These are phyloP conservation scores for Anodontia alba DNA, from an alignment of 2,888 invertebrate species.

Conservation along the genomic window DNA sequence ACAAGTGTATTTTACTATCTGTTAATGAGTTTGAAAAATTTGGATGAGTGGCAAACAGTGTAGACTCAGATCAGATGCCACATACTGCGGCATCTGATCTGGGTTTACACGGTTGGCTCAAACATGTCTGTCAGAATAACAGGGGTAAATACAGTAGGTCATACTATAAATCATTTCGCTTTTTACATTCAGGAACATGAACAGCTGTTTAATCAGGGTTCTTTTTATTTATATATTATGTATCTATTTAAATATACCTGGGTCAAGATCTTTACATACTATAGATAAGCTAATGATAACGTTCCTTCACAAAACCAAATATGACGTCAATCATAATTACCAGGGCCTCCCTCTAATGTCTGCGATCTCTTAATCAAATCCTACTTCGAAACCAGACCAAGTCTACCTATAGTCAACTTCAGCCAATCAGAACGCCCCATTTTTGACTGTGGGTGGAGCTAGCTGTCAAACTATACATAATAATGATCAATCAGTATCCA, in stretches of 20 bases:
- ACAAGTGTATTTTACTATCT: no score
- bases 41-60: no score
- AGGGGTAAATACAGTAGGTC: no score
- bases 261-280: constrained; percentile 20
- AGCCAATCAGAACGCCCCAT: constrained; percentile 39
- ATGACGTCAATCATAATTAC: constrained; percentile 13
- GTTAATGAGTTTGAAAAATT: no score
- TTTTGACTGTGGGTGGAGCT: constrained; percentile 24
- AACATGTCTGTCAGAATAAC: no score
- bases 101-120: no score
- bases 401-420: constrained; percentile 20
- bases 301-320: neutral
- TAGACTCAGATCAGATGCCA: no score
- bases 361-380: neutral
- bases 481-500: constrained; percentile 32
- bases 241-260: constrained; percentile 24
- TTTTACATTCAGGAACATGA: neutral
- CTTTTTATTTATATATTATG: neutral
- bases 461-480: constrained; percentile 26
- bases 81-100: no score
- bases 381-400: neutral
- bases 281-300: constrained; percentile 10
- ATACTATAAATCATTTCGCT: neutral
- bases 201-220: neutral
- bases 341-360: neutral